phyloP scores from a whole-genome alignment of 2,888 invertebrate genomes.

The Zele albiditarsus region DNA sequence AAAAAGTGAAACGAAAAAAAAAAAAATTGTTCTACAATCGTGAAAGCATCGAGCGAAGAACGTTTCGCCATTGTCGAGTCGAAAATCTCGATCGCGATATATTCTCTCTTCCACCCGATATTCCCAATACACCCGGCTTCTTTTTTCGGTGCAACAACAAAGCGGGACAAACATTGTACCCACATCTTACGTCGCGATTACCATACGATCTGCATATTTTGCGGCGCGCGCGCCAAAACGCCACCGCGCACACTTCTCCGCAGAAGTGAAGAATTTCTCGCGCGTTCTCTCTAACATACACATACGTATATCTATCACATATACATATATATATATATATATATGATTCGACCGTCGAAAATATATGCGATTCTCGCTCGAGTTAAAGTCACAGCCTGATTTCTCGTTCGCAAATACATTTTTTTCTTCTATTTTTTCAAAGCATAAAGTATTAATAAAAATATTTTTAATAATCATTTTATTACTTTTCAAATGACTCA shows the following conservation, averaged over 20 bases:
- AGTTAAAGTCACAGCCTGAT: no score
- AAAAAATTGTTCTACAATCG: not conserved
- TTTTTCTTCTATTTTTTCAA: not conserved
- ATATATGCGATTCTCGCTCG: not conserved
- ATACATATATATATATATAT: not conserved
- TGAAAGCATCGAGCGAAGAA: not conserved
- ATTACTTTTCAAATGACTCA: not conserved
- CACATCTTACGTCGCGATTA: conserved; percentile 64
- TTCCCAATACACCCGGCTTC: not conserved
- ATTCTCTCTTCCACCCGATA: not conserved
- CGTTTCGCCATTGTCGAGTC: conserved; percentile 3
- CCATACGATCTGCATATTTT: conserved; percentile 70
- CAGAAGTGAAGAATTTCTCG: conserved; percentile 40
- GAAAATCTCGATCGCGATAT: not conserved
- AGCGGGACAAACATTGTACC: conserved; percentile 61
- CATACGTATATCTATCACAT: not conserved
- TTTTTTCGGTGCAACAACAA: conserved; percentile 48
- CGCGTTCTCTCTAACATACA: conserved; percentile 15
- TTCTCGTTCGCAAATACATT: not conserved
- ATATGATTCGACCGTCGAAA: not conserved
- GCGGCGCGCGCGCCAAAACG: conserved; percentile 25
- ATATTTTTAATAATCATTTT: not conserved
- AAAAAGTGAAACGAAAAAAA: not conserved
- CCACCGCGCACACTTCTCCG: conserved; percentile 17
- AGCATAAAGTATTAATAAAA: not conserved